Base-by-base conservation (phyloP, 2,888 invertebrate genomes). In the Sabatieria punctata region DNA sequence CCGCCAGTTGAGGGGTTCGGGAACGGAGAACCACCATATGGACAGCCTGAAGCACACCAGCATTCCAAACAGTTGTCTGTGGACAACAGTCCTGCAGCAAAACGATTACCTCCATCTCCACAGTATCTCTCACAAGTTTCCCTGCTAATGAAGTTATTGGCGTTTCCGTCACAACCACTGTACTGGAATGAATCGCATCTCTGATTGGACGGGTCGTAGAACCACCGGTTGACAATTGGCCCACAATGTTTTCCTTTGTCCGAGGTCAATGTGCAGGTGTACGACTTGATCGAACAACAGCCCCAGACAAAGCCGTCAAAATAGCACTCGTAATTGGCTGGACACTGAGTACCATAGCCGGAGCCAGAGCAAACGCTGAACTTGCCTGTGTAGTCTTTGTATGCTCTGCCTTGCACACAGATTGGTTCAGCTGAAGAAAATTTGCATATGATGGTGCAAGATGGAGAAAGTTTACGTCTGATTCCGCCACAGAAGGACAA, bases 251-350 rank as follows among this genome's bases (percentile, higher is more conserved):
- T 54, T 41, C 63, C 63, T 49, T 58, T 59, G 48, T 60, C 57
- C 4, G 60, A 55, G 13, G 57, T 53, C 23, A 63, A 49, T 8
- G 60, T 57, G 49, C 63, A 63, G 13, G 63, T 63, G 52, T 60
- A 63, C 8, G 60, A 60, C 52, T 61, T 62, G 15, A 58, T 58
- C n/a, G 63, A 60, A 43, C 63, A 63, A 44, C 63, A 63, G 43
- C 61, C 63, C 60, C 60, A 62, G 6, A 60, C 56, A 44, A 57
- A 59, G 37, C 62, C 63, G 45, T 63, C 46, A 19, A 27, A 46
- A 22, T 49, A 56, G 51, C 59, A 59, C 39, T 57, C 54, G 46
- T 56, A 57, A 50, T 56, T 56, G 44, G 57, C 57, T 6, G 57
- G 58, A 38, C 59, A 59, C 11, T 52, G 50, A 47, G 57, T 57